Evolutionary conservation across 2,888 invertebrate genomes (phyloP), one percentile per base, ranked within the genome.

Genomic region (Blastobasis lacticolella): DNA sequence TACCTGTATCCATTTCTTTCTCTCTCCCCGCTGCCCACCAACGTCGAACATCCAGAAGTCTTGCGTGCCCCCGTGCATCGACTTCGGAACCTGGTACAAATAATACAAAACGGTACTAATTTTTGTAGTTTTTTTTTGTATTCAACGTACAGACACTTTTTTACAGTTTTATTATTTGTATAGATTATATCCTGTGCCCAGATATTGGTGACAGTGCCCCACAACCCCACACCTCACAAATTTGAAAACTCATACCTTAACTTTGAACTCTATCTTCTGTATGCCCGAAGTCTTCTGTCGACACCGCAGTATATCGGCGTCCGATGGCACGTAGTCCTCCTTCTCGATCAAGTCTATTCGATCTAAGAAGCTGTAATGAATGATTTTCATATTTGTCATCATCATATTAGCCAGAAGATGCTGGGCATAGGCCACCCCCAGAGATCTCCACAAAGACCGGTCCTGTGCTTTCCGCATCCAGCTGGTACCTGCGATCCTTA

Each of bases 21-120:
- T 83, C 67, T 95, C 94, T 8, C 94, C 95, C 52, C 94, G 81
- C 73, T 95, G 95, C 0, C 95, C 95, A 0, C 95, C 95, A 0
- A 95, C 95, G 69, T 95, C 95, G 63, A 92, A 95, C 92, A 95
- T 94, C 89, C 93, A 93, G 69, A 94, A 94, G 37, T 91, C 90
- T 64, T 94, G 93, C 5, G 85, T 75, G 0, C 94, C 93, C 1
- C 93, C 93, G 0, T 93, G 93, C 84, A 92, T 90, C 46, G 90
- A 90, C 67, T 90, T 91, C 5, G 94, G 92, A 6, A 94, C 90
- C 84, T 90, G 49, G 8, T 45, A 45, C 36, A 10, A 49, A 36
- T 9, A 48, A 2, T 6, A 8, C 6, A 23, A 41, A 40, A 38
- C 38, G 5, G 5, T 40, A 46, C 9, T 23, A n/a, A n/a, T n/a